Evolutionary conservation across 1,140 invertebrate genomes (phyloP), one percentile per base, ranked within the genome.

Genomic region (Idris sp.): DNA sequence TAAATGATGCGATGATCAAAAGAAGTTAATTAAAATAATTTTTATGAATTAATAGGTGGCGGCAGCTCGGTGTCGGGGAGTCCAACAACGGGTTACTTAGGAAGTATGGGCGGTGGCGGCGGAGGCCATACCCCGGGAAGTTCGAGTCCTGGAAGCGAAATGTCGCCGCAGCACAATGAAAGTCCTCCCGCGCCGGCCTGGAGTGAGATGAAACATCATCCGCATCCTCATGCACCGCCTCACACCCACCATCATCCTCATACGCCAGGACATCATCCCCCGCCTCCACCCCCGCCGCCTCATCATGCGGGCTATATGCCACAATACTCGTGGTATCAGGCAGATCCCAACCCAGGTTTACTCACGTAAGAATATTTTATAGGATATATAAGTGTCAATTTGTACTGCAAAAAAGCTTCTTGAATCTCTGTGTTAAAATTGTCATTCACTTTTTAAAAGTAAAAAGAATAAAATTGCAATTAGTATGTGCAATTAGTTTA

Each of bases 241-340:
- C 87, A 88, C 69, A 86, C 84, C 53, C 89, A 90, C 77, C 90
- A 89, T 78, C 89, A 89, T 77, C 90, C 89, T 82, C 89, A 88
- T 61, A 90, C 87, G 81, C 89, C 89, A 33, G 89, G 89, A 36
- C 90, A 90, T 69, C 90, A 91, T 83, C 90, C 90, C 62, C 84
- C 84, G 19, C 85, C 85, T 13, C 86, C 87, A 49, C 85, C 86
- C 36, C 83, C 86, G 36, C 85, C 86, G 48, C 81, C 85, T 35
- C 82, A 89, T 81, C 88, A 87, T 69, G 83, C 86, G 49, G 89
- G 90, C 61, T 92, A 92, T 84, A 91, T 93, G 88, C 91, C 91
- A 46, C 92, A 92, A 87, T 93, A 93, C 85, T 92, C 91, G 58
- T 93, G 92, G 92, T 93, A 93, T 84, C 91, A 92, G 82, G 86